Conservation (phyloP, 2,113 vertebrate genomes). For the Xiphophorus hellerii region DNA sequence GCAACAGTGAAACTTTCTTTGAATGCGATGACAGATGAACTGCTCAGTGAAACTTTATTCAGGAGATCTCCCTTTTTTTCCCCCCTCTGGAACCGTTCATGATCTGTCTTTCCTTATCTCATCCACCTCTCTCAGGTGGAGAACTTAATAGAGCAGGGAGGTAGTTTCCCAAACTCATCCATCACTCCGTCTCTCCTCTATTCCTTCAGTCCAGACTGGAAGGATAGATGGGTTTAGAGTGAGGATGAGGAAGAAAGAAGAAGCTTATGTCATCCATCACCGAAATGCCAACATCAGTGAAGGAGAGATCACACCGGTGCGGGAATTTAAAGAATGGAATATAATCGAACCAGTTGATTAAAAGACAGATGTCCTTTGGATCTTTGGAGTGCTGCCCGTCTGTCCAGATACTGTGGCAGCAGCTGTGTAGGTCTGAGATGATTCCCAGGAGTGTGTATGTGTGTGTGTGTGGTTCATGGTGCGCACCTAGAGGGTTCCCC, state of each 20-base stretch:
- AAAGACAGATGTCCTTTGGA: conserved; percentile 31
- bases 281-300: conserved; percentile 47
- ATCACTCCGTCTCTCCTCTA: conserved; percentile 49
- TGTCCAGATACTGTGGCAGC: conserved; percentile 48
- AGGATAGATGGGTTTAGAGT: conserved; percentile 41
- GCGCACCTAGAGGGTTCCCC: conserved; percentile 19
- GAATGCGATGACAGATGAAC: conserved; percentile 27
- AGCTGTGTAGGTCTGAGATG: conserved; percentile 22
- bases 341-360: not conserved
- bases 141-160: conserved; percentile 22
- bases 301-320: conserved; percentile 25
- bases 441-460: conserved; percentile 24
- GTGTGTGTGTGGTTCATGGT: conserved; percentile 13
- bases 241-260: conserved; percentile 48
- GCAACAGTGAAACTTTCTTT: conserved; percentile 43
- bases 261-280: conserved; percentile 37
- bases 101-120: conserved; percentile 22
- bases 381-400: conserved; percentile 11
- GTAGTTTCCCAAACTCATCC: conserved; percentile 40
- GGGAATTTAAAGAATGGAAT: not conserved
- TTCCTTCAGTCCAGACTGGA: conserved; percentile 34
- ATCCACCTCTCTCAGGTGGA: conserved; percentile 25
- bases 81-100: not conserved
- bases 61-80: conserved; percentile 9
- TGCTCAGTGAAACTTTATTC: not conserved